phyloP scores from a whole-genome alignment of 1,140 invertebrate genomes.

The Coboldia fuscipes region DNA sequence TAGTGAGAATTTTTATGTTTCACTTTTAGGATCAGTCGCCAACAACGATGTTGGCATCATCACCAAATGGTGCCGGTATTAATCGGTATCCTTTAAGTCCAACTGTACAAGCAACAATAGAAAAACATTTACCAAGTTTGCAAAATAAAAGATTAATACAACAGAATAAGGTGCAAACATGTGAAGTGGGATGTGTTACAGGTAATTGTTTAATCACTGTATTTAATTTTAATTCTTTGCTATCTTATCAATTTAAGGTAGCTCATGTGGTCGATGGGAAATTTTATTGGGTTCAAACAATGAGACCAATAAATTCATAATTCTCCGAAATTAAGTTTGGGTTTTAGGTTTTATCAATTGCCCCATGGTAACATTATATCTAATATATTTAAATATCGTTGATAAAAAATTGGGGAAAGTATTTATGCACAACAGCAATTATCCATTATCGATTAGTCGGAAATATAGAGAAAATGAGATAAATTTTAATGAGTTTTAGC shows the following conservation, averaged over 20 bases:
- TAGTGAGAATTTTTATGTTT: no score
- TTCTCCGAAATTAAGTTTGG: not conserved
- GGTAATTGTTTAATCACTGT: slow-evolving; percentile 7
- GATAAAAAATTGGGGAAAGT: not conserved
- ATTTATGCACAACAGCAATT: no score
- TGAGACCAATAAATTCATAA: not conserved
- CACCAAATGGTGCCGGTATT: slow-evolving; percentile 11
- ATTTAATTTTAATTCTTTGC: not conserved
- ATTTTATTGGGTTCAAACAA: not conserved
- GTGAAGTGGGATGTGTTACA: slow-evolving; percentile 15
- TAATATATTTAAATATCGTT: not conserved
- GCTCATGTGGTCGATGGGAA: not conserved
- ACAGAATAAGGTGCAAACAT: slow-evolving; percentile 4
- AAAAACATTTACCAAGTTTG: slow-evolving; percentile 17
- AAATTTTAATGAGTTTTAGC: no score
- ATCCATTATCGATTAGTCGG: no score
- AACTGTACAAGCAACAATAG: slow-evolving; percentile 18
- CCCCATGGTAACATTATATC: not conserved
- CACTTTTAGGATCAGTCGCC: no score
- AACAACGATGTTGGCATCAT: slow-evolving; percentile 3
- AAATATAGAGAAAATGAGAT: no score
- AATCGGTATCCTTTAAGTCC: slow-evolving; percentile 16
- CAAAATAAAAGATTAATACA: slow-evolving; percentile 16
- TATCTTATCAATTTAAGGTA: not conserved
- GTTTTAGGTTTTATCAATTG: not conserved